Evolutionary conservation across 2,113 vertebrate species (phyloP).

Genomic region (human (Homo sapiens)): DNA sequence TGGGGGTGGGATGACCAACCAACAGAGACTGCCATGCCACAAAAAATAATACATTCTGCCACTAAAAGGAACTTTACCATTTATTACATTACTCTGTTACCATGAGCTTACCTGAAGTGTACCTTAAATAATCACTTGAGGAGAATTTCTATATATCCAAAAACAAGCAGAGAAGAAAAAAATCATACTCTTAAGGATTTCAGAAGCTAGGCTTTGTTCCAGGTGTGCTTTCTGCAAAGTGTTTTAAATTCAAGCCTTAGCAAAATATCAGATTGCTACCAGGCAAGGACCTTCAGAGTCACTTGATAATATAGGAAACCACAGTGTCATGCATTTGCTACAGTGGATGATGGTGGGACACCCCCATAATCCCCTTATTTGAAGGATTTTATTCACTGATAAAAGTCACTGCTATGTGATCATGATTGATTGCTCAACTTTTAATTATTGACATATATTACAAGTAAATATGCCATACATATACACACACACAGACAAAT

Average conservation of each 20-base stretch:
- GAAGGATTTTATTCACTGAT: background rate
- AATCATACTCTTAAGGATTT: background rate
- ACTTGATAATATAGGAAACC: background rate
- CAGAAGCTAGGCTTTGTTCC: background rate
- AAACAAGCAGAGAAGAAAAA: constrained; percentile 6
- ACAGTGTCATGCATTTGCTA: background rate
- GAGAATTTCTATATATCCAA: background rate
- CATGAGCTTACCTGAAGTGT: background rate
- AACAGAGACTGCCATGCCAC: background rate
- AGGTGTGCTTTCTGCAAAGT: constrained; percentile 15
- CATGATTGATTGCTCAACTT: background rate
- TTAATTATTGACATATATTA: background rate
- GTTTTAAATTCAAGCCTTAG: background rate
- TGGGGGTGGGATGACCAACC: background rate
- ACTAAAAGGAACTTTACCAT: background rate
- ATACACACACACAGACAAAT: background rate
- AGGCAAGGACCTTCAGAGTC: background rate
- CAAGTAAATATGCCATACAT: background rate
- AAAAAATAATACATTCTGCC: background rate
- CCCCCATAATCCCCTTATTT: background rate
- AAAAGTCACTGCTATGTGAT: background rate
- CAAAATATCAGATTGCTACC: background rate
- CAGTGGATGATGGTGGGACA: background rate
- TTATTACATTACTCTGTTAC: background rate
- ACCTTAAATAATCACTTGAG: background rate